phyloP scores from a whole-genome alignment of 1,140 invertebrate genomes.

The Heliconius hermathena region DNA sequence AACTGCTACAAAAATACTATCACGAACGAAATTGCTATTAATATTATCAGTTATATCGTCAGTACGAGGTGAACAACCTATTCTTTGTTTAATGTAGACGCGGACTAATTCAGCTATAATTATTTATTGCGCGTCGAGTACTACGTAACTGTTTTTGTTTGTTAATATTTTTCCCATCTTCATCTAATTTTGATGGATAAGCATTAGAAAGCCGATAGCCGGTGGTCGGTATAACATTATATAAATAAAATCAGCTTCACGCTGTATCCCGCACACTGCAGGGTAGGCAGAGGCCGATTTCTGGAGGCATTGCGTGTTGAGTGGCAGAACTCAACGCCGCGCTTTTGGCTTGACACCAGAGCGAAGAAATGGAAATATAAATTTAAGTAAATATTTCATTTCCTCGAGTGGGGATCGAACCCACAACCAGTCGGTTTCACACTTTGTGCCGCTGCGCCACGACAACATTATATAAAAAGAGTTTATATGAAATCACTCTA shows the following conservation, averaged over 20 bases:
- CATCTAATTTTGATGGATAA: background rate
- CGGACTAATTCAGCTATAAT: conserved; percentile 36
- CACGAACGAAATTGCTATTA: conserved; percentile 43
- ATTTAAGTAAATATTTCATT: too few relatives aligned
- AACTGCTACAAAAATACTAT: conserved; percentile 29
- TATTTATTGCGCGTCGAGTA: conserved; percentile 39
- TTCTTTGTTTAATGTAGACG: conserved; percentile 41
- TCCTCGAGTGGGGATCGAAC: too few relatives aligned
- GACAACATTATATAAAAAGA: background rate
- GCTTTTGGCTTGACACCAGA: too few relatives aligned
- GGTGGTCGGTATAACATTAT: too few relatives aligned
- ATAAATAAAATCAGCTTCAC: background rate
- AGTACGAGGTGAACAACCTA: conserved; percentile 36
- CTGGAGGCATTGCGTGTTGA: too few relatives aligned
- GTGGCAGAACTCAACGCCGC: too few relatives aligned
- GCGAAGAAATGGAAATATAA: too few relatives aligned
- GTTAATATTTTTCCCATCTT: conserved; percentile 15
- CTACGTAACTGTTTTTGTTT: conserved; percentile 29
- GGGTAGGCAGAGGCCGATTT: too few relatives aligned
- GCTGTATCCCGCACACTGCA: too few relatives aligned
- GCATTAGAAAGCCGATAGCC: background rate
- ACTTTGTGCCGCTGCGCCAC: too few relatives aligned
- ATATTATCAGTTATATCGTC: conserved; percentile 46
- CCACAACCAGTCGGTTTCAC: too few relatives aligned
- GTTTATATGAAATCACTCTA: background rate